These are phyloP conservation scores for Alentia gelatinosa DNA, from an alignment of 2,888 invertebrate species.

Conservation along the genomic window DNA sequence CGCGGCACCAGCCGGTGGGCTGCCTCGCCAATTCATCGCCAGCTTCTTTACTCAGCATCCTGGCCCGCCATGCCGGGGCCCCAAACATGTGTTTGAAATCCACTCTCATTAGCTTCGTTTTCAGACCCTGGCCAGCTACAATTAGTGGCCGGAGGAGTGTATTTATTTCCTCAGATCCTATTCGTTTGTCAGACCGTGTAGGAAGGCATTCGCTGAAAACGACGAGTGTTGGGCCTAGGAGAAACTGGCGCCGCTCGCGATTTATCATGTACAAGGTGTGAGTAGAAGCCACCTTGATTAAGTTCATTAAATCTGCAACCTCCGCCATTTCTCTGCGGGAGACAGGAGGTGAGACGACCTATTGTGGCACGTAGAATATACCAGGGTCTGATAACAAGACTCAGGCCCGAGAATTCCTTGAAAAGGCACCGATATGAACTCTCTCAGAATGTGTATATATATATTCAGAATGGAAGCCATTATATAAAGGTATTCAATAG, in stretches of 20 bases:
- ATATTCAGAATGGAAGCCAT: too few species aligned
- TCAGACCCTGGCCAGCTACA: not conserved
- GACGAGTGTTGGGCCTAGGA: not conserved
- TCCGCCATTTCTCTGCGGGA: too few species aligned
- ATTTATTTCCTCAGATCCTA: slow-evolving; percentile 25
- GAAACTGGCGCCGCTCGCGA: not conserved
- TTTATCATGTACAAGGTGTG: slow-evolving; percentile 2
- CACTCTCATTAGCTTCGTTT: slow-evolving; percentile 25
- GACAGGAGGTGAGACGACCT: too few species aligned
- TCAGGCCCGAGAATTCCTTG: too few species aligned
- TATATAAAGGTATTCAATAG: too few species aligned
- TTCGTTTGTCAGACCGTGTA: not conserved
- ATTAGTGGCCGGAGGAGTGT: slow-evolving; percentile 13
- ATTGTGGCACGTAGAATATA: too few species aligned
- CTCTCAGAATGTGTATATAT: too few species aligned
- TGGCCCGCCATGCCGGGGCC: not conserved
- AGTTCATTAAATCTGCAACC: slow-evolving; percentile 19
- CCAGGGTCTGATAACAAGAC: too few species aligned
- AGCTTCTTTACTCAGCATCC: not conserved
- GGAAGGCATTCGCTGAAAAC: not conserved
- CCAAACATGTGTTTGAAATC: slow-evolving; percentile 22
- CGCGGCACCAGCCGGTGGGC: not conserved
- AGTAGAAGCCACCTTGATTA: not conserved
- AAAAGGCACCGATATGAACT: too few species aligned
- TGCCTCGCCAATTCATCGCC: not conserved